A percentile compares a stretch with the other conserved stretches of the same genome.
phyloP scores from a whole-genome alignment of 2,113 vertebrate species.

The Gymnocephalus cernua region DNA sequence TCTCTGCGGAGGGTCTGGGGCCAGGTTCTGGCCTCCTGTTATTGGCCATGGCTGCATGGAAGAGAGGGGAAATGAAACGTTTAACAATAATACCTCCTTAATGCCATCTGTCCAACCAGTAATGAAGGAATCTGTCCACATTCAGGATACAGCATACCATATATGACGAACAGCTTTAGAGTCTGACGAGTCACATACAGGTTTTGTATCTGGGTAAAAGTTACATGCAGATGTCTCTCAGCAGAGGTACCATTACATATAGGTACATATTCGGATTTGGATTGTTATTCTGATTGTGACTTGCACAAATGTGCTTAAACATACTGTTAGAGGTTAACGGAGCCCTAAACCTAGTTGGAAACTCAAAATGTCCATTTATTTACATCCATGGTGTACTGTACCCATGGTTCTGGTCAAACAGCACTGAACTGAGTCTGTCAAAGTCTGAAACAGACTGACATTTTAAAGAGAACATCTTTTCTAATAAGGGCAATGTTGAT shows the following conservation, averaged over 20 bases:
- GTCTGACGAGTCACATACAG: not conserved
- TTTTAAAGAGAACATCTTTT: not conserved
- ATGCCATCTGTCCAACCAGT: not conserved
- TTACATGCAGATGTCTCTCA: not conserved
- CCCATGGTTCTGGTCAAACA: not conserved
- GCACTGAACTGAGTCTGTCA: not conserved
- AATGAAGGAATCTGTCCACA: conserved; percentile 25
- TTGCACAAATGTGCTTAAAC: not conserved
- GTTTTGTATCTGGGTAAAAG: not conserved
- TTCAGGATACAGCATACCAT: not conserved
- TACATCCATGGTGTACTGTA: not conserved
- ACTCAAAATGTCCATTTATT: not conserved
- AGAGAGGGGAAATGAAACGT: conserved; percentile 46
- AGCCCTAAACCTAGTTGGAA: not conserved
- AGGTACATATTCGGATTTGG: not conserved
- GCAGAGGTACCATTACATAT: too few relatives aligned
- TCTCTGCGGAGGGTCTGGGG: conserved; percentile 92
- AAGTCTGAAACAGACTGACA: not conserved
- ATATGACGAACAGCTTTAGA: conserved; percentile 16
- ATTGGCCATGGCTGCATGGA: conserved; percentile 91
- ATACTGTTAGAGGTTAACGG: not conserved
- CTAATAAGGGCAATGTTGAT: not conserved
- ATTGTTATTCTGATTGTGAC: not conserved
- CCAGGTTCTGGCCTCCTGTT: conserved; percentile 91
- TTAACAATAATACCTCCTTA: conserved; percentile 36